phyloP scores from a whole-genome alignment of 2,113 vertebrate species.

The Platycercus adscitus region DNA sequence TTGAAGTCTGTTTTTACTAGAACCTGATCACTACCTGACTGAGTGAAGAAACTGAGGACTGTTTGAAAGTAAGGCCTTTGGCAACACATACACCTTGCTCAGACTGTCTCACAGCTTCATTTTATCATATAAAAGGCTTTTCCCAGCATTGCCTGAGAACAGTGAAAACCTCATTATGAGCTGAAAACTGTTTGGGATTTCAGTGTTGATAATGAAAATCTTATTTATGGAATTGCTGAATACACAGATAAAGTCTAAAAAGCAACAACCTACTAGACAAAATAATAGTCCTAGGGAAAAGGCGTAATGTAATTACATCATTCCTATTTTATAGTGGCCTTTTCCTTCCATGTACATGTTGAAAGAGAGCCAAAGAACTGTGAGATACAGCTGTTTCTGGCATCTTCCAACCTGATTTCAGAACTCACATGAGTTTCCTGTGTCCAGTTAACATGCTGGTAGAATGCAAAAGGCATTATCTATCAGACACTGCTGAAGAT shows the following conservation, averaged over 20 bases:
- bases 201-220: slow-evolving; percentile 61
- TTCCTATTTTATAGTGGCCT: background rate
- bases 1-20: background rate
- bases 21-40: slow-evolving; percentile 21
- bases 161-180: slow-evolving; percentile 53
- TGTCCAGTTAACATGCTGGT: background rate
- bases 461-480: background rate
- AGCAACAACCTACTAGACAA: slow-evolving; percentile 25
- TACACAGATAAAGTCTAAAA: background rate
- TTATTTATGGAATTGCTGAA: slow-evolving; percentile 74
- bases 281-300: slow-evolving; percentile 36
- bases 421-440: background rate
- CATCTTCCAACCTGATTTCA: background rate
- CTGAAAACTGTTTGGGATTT: slow-evolving; percentile 66
- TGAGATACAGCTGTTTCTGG: background rate
- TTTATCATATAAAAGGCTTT: slow-evolving; percentile 38
- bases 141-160: slow-evolving; percentile 16
- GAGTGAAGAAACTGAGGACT: background rate
- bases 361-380: background rate
- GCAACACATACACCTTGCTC: background rate
- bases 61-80: slow-evolving; percentile 23
- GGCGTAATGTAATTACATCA: background rate
- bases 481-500: background rate
- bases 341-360: background rate
- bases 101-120: slow-evolving; percentile 24